Percentiles rank a stretch among this genome's conserved stretches.
Evolutionary conservation across 2,888 invertebrate genomes (phyloP).

Genomic region (Philereme transversata): DNA sequence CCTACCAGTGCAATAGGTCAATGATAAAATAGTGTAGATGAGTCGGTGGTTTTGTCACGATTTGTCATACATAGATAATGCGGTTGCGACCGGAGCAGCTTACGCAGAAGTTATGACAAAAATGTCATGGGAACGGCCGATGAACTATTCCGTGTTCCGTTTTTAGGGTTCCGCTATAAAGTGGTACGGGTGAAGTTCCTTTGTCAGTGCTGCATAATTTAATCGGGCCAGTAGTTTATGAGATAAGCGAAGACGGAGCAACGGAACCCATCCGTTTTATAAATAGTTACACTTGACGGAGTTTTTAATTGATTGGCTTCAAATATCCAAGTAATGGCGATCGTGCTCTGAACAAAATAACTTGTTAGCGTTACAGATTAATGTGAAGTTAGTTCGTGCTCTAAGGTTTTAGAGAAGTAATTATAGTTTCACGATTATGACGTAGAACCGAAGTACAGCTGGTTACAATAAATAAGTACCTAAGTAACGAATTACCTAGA

Average conservation of each 20-base stretch:
- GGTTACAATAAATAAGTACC: constrained; percentile 9
- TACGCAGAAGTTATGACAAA: constrained; percentile 77
- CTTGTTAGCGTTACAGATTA: constrained; percentile 50
- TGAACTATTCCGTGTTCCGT: constrained; percentile 50
- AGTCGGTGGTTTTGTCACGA: constrained; percentile 82
- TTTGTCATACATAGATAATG: constrained; percentile 79
- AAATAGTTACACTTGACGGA: constrained; percentile 30
- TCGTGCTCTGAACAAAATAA: constrained; percentile 60
- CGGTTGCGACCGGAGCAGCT: constrained; percentile 62
- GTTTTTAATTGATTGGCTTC: constrained; percentile 58
- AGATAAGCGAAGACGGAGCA: constrained; percentile 21
- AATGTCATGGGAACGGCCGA: constrained; percentile 72
- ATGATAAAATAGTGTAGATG: constrained; percentile 59
- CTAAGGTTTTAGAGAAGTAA: constrained; percentile 45
- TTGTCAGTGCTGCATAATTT: constrained; percentile 27
- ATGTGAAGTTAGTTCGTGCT: constrained; percentile 30
- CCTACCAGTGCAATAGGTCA: constrained; percentile 25
- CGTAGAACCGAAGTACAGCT: constrained; percentile 19
- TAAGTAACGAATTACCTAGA: constrained; percentile 36
- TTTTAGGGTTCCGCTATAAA: constrained; percentile 37
- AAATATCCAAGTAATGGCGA: constrained; percentile 54
- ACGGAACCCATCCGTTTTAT: constrained; percentile 29
- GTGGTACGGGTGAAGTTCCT: constrained; percentile 21
- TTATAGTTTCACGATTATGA: constrained; percentile 56
- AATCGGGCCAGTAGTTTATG: constrained; percentile 23